phyloP scores from a whole-genome alignment of 2,113 vertebrate species.

The Patagioenas fasciata region DNA sequence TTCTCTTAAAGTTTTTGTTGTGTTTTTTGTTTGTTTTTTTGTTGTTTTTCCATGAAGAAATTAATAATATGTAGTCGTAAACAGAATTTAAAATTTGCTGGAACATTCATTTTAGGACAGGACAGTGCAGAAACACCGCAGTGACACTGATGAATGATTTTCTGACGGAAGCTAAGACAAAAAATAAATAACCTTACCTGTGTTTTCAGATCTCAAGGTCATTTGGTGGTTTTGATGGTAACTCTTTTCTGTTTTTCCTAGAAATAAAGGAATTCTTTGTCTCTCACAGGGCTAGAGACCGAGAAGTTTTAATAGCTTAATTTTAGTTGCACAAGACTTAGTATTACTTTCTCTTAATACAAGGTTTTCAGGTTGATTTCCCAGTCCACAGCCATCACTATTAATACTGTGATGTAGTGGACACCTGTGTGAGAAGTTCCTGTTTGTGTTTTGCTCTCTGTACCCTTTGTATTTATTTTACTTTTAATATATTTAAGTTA shows the following conservation, averaged over 20 bases:
- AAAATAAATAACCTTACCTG: not conserved
- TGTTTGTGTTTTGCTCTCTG: not conserved
- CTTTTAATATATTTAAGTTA: not conserved
- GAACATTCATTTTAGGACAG: not conserved
- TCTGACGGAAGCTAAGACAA: not conserved
- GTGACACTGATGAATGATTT: not conserved
- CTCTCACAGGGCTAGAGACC: not conserved
- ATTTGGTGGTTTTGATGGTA: not conserved
- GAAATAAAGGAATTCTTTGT: not conserved
- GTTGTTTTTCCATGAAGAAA: not conserved
- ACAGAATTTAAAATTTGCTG: not conserved
- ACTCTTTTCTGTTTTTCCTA: not conserved
- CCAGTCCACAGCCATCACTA: not conserved
- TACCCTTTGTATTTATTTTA: not conserved
- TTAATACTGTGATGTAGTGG: rapidly evolving
- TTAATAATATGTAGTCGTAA: not conserved
- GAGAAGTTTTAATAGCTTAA: not conserved
- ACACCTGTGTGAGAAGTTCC: not conserved
- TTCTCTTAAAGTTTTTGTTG: not conserved
- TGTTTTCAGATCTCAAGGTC: not conserved
- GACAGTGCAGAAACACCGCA: not conserved
- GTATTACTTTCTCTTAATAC: not conserved
- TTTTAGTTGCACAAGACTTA: not conserved
- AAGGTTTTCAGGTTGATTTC: not conserved
- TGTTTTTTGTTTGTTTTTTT: no score